Evolutionary conservation across 2,113 vertebrate species (phyloP).

Genomic region (Halcyon senegalensis): DNA sequence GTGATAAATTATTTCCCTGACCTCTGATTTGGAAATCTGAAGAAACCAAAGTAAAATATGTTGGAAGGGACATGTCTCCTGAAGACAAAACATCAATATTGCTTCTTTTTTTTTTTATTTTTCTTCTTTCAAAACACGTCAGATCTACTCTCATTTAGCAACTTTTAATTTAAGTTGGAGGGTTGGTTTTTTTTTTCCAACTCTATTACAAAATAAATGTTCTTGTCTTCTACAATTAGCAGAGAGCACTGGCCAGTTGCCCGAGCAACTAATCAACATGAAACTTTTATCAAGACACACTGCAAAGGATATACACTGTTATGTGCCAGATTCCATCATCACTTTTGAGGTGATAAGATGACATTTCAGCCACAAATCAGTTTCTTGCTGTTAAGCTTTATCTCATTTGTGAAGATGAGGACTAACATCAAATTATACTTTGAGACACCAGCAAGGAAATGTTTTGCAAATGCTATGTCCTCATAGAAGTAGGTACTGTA

Average conservation of each 20-base stretch:
- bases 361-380: neutral
- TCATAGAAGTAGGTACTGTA: neutral
- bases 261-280: slow-evolving; percentile 5
- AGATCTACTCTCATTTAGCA: neutral
- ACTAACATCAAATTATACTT: neutral
- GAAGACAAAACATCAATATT: neutral
- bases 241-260: neutral
- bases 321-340: neutral
- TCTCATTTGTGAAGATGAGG: neutral
- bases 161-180: neutral
- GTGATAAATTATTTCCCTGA: neutral
- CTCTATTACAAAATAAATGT: slow-evolving; percentile 7
- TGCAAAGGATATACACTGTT: neutral
- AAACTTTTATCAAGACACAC: slow-evolving; percentile 7
- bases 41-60: neutral
- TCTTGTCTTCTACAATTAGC: neutral
- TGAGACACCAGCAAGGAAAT: neutral
- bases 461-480: neutral
- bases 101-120: neutral
- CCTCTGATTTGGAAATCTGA: neutral
- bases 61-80: neutral
- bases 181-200: neutral
- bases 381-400: neutral
- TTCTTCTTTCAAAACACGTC: neutral
- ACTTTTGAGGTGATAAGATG: neutral